Evolutionary conservation across 2,113 vertebrate genomes (phyloP).

Genomic region (Actenoides hombroni): DNA sequence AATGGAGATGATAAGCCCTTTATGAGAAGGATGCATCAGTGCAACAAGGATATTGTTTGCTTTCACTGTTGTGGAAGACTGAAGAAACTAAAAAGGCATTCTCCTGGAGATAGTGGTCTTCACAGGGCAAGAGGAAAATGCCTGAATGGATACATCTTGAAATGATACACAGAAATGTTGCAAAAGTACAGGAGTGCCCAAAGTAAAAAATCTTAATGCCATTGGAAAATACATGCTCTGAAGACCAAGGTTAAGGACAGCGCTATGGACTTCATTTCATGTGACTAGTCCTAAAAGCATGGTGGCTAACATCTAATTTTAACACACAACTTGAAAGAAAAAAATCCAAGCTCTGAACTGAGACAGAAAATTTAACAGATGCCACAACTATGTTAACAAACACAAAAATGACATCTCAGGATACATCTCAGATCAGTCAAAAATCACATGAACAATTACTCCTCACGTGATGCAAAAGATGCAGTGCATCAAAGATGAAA

Average conservation of each 20-base stretch:
- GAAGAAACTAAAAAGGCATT: not conserved
- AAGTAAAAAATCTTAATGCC: not conserved
- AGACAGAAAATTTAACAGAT: not conserved
- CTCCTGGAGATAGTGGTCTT: not conserved
- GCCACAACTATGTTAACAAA: accelerated
- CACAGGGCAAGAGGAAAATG: not conserved
- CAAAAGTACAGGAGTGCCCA: not conserved
- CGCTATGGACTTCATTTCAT: not conserved
- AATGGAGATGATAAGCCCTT: not conserved
- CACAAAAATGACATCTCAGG: not conserved
- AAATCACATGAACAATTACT: not conserved
- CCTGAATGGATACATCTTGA: not conserved
- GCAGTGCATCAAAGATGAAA: not conserved
- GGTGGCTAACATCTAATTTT: not conserved
- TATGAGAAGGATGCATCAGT: not conserved
- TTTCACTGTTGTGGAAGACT: not conserved
- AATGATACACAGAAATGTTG: not conserved
- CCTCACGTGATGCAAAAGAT: not conserved
- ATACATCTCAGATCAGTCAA: not conserved
- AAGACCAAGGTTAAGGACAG: not conserved
- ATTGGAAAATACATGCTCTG: not conserved
- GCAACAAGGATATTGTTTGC: not conserved
- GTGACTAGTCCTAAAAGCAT: not conserved
- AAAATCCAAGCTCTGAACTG: not conserved
- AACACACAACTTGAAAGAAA: not conserved